phyloP scores from a whole-genome alignment of 2,888 invertebrate species.

The Drosophila stalkeri region DNA sequence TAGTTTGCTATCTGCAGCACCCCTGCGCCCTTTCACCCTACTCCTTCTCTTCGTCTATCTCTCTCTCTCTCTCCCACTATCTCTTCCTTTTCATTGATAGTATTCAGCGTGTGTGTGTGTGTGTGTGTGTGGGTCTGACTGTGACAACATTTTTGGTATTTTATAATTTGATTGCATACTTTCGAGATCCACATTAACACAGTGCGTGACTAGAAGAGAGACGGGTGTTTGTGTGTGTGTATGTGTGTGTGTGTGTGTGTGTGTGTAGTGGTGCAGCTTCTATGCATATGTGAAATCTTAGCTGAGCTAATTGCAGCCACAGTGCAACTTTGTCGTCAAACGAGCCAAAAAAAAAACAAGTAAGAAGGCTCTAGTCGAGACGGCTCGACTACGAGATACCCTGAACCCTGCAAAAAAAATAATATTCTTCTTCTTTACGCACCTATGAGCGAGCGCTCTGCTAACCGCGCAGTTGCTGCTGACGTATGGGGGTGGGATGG shows the following conservation, averaged over 20 bases:
- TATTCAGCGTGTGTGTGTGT: constrained; percentile 11
- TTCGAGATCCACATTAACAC: constrained; percentile 71
- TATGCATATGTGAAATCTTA: constrained; percentile 13
- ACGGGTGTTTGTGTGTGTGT: neutral
- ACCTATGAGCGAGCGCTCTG: too few species aligned
- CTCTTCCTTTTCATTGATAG: neutral
- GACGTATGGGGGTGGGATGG: too few species aligned
- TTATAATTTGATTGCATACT: constrained; percentile 77
- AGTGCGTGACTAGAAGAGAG: constrained; percentile 36
- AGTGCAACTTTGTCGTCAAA: constrained; percentile 50
- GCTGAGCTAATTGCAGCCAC: constrained; percentile 45
- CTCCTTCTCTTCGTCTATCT: neutral
- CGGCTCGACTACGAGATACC: too few species aligned
- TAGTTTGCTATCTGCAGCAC: constrained; percentile 60
- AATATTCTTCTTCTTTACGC: too few species aligned
- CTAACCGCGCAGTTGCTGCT: too few species aligned
- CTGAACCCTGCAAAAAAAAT: too few species aligned
- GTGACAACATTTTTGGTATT: constrained; percentile 59
- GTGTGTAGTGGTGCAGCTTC: neutral
- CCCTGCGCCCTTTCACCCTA: neutral
- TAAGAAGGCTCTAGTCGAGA: too few species aligned
- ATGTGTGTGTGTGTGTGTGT: neutral
- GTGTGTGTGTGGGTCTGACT: neutral
- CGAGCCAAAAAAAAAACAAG: neutral
- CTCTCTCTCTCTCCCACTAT: neutral